Base-by-base conservation (phyloP, 2,797 vertebrate species). In the Benthosema pterotum region DNA sequence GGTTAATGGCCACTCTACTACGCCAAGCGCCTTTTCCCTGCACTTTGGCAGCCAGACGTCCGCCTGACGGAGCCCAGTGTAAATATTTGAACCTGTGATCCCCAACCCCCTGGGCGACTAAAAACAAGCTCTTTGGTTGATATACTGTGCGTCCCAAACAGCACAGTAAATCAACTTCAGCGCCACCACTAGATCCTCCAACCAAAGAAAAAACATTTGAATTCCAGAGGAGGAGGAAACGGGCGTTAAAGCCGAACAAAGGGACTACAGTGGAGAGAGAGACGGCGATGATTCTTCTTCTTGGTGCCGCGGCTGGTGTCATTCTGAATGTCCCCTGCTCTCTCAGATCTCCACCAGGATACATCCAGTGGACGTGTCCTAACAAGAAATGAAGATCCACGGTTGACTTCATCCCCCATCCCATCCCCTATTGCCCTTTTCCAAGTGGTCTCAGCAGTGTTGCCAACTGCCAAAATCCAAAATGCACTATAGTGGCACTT, bases 1-100 rank as follows among this genome's bases (percentile, higher is more conserved):
- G n/a, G 66, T 74, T 90, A 89, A 91, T 89, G 86, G 86, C 71
- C 84, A 89, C 80, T 77, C 77, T 83, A 82, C 64, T 78, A 73
- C 70, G 18, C 74, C 73, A 60, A 61, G 79, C 81, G 80, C 76
- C 66, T 53, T 64, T 50, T 65, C 77, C 80, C 83, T 82, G 61
- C 56, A 71, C 80, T 86, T 83, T 76, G 78, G 83, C 84, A 82
- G 57, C 78, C 74, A 79, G 71, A 77, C 72, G 57, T 68, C 82
- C 85, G 32, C 59, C 80, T 84, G 81, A 89, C 85, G 78, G 71
- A 66, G 69, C 75, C 78, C 87, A 87, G 90, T 89, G 79, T 85
- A 87, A 84, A 89, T 85, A 77, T 87, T 83, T 85, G 86, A 73
- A 91, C 85, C 78, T 87, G 68, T 75, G 45, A 61, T 52, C 56